These are phyloP conservation scores for Chelon labrosus DNA, from an alignment of 2,797 vertebrate species.

Conservation along the genomic window DNA sequence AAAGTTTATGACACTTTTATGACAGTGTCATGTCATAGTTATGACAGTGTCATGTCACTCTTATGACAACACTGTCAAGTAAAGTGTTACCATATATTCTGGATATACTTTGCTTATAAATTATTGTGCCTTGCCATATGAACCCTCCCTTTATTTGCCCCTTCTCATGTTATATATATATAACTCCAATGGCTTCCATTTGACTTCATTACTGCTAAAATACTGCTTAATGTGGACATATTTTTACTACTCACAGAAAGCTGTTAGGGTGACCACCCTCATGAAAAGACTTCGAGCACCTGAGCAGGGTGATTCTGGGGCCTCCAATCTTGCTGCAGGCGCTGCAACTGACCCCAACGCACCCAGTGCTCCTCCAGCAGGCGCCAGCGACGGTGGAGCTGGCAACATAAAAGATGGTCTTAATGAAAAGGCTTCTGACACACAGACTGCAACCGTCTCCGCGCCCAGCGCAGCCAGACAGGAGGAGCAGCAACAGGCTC, in stretches of 20 bases:
- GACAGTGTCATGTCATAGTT: no score
- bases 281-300: conserved; percentile 96
- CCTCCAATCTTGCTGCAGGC: conserved; percentile 74
- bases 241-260: conserved; percentile 87
- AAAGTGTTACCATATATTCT: no score
- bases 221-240: not conserved
- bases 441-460: conserved; percentile 70
- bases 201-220: not conserved
- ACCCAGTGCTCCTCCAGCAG: conserved; percentile 73
- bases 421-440: conserved; percentile 71
- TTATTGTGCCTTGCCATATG: no score
- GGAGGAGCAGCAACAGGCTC: conserved; percentile 77
- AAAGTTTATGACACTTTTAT: no score
- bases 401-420: conserved; percentile 76
- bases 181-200: no score
- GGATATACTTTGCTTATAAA: no score
- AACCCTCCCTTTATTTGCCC: no score
- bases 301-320: conserved; percentile 88
- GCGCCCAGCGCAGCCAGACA: conserved; percentile 59
- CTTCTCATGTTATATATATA: no score
- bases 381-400: conserved; percentile 68
- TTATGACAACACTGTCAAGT: no score
- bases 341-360: conserved; percentile 65
- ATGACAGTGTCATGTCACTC: no score
- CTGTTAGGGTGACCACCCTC: conserved; percentile 96